These are phyloP conservation scores for Ciconia stormi DNA, from an alignment of 2,113 vertebrate species.

Conservation along the genomic window DNA sequence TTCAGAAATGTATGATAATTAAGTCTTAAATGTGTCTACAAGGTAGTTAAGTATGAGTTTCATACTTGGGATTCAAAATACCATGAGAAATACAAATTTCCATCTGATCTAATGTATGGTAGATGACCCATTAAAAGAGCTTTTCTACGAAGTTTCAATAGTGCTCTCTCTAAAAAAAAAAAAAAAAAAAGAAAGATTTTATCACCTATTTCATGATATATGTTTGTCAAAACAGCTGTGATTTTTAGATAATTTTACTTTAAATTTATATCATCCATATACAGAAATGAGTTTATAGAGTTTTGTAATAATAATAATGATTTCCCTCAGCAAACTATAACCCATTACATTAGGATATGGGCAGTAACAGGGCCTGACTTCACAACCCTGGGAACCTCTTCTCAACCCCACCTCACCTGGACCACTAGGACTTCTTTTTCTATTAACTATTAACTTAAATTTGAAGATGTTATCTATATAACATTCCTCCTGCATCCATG, in stretches of 20 bases:
- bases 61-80: background rate
- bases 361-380: background rate
- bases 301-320: background rate
- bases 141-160: background rate
- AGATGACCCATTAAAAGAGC: background rate
- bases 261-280: background rate
- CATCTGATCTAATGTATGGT: background rate
- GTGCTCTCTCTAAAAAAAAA: background rate
- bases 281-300: background rate
- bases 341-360: fast-evolving
- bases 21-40: background rate
- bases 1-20: background rate
- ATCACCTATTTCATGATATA: background rate
- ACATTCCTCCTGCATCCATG: background rate
- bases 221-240: background rate
- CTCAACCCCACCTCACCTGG: background rate
- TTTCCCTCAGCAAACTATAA: background rate
- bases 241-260: background rate
- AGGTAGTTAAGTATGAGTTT: background rate
- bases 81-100: background rate
- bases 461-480: background rate
- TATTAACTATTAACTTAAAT: background rate
- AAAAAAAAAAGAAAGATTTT: background rate
- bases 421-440: background rate
- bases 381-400: background rate